Percentiles rank a stretch among this genome's conserved stretches.
phyloP scores from a whole-genome alignment of 2,113 vertebrate species.

The Cyanoramphus novaezelandiae region DNA sequence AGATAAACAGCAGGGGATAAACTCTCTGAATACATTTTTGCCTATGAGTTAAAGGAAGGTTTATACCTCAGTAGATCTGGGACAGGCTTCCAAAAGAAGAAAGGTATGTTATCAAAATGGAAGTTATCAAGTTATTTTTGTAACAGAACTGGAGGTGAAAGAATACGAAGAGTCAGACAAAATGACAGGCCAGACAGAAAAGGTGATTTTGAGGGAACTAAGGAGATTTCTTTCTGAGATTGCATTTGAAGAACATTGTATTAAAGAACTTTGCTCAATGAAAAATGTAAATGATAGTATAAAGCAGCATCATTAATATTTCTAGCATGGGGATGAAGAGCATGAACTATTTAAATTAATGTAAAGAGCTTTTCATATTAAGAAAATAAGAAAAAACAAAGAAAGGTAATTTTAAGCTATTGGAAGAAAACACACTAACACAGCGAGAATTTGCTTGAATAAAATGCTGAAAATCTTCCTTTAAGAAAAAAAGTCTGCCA shows the following conservation, averaged over 20 bases:
- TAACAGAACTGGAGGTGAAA: not conserved
- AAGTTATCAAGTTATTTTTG: not conserved
- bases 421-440: not conserved
- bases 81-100: not conserved
- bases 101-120: not conserved
- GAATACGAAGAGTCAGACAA: not conserved
- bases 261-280: not conserved
- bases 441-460: rapidly evolving
- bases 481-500: not conserved
- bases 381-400: not conserved
- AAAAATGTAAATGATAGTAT: not conserved
- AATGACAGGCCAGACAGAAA: not conserved
- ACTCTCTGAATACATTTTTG: not conserved
- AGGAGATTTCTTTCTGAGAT: not conserved
- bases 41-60: not conserved
- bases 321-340: not conserved
- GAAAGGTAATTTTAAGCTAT: not conserved
- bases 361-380: not conserved
- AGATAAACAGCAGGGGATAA: not conserved
- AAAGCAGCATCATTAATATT: not conserved
- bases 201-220: not conserved
- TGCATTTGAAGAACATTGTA: not conserved
- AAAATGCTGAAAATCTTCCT: not conserved
- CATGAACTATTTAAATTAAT: not conserved
- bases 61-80: not conserved